These are phyloP conservation scores for Campoletis sonorensis DNA, from an alignment of 1,140 invertebrate species.

Conservation along the genomic window DNA sequence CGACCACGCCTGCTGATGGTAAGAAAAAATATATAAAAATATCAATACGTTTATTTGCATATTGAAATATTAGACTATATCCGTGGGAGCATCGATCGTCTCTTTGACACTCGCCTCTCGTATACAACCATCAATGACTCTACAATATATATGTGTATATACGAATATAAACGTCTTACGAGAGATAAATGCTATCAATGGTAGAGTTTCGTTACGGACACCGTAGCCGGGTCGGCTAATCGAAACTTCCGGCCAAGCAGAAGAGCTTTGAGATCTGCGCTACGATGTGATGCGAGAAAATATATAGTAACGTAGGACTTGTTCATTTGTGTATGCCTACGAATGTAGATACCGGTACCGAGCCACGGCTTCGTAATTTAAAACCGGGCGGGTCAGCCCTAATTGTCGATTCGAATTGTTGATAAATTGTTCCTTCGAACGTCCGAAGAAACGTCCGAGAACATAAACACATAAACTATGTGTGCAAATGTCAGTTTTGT, in stretches of 20 bases:
- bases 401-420: conserved; percentile 38
- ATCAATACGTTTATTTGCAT: neutral
- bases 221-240: conserved; percentile 42
- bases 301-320: neutral
- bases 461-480: neutral
- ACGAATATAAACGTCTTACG: conserved; percentile 18
- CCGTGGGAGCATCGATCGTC: conserved; percentile 29
- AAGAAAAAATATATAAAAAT: neutral
- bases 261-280: conserved; percentile 35
- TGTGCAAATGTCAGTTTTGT: neutral
- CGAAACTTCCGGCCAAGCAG: conserved; percentile 43
- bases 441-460: too few species aligned
- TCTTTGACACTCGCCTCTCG: too few species aligned
- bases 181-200: conserved; percentile 46
- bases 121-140: neutral
- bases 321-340: neutral
- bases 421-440: conserved; percentile 31
- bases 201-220: conserved; percentile 44
- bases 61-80: neutral
- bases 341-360: neutral
- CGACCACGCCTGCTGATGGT: neutral
- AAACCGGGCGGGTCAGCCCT: conserved; percentile 1
- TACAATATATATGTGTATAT: conserved; percentile 17
- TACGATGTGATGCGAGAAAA: neutral
- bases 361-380: neutral